Evolutionary conservation across 1,140 invertebrate genomes (phyloP).

Genomic region (Trypoxylus dichotomus): DNA sequence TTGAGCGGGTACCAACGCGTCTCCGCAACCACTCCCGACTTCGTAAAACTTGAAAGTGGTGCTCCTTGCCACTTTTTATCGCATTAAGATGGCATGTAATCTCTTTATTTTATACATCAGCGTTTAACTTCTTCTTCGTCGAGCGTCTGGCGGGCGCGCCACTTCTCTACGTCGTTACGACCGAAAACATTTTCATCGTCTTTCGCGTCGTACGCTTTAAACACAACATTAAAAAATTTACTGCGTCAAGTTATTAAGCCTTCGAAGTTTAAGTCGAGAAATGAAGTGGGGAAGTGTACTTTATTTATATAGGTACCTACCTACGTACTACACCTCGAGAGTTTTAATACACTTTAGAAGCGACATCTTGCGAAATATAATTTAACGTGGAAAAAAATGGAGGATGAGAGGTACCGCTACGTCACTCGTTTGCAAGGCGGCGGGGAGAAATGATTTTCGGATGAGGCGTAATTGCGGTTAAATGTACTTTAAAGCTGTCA

Average conservation of each 20-base stretch:
- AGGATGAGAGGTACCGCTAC: not conserved
- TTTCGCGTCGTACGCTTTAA: not conserved
- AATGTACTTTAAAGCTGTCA: no score
- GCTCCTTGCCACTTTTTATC: conserved; percentile 43
- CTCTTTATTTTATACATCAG: conserved; percentile 22
- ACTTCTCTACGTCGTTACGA: not conserved
- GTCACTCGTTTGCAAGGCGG: no score
- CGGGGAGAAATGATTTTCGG: no score
- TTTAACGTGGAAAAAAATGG: not conserved
- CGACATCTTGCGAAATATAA: conserved; percentile 17
- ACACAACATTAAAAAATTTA: conserved; percentile 18
- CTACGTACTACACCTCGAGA: not conserved
- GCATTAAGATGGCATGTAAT: conserved; percentile 39
- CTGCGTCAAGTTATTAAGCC: conserved; percentile 4
- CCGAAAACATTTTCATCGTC: not conserved
- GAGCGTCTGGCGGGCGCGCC: not conserved
- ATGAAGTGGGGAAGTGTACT: not conserved
- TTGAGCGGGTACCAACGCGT: not conserved
- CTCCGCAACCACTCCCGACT: not conserved
- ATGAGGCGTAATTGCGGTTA: no score
- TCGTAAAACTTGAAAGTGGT: conserved; percentile 42
- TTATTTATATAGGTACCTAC: not conserved
- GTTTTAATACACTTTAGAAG: not conserved
- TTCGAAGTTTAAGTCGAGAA: conserved; percentile 15
- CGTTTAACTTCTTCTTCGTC: conserved; percentile 11